phyloP scores from a whole-genome alignment of 2,113 vertebrate genomes.

The Zingel zingel region DNA sequence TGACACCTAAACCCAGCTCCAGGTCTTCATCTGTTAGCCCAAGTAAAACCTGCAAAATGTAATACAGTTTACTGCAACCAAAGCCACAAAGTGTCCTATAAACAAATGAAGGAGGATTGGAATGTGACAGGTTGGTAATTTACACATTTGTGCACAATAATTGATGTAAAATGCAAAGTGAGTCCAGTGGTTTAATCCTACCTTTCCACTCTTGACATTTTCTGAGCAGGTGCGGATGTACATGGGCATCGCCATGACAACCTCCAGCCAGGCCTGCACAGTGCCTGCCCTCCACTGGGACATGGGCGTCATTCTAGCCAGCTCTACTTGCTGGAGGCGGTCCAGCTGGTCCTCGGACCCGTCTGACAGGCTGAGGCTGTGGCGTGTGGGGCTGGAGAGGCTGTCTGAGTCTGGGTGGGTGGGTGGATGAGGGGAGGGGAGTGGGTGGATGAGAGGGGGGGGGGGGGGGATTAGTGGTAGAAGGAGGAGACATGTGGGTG shows the following conservation, averaged over 20 bases:
- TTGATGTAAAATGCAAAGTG: not conserved
- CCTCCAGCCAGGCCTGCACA: constrained; percentile 92
- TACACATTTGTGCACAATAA: not conserved
- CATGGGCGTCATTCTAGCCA: constrained; percentile 88
- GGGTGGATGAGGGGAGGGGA: constrained; percentile 36
- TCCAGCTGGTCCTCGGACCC: constrained; percentile 88
- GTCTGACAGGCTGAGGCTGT: constrained; percentile 87
- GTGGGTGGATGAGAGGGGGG: too few relatives aligned
- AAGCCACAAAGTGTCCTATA: not conserved
- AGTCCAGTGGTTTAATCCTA: constrained; percentile 51
- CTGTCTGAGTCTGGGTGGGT: constrained; percentile 87
- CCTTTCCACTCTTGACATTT: constrained; percentile 92
- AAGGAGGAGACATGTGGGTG: constrained; percentile 43
- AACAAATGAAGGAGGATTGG: not conserved
- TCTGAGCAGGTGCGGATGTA: constrained; percentile 89
- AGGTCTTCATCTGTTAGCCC: constrained; percentile 90
- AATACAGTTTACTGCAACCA: not conserved
- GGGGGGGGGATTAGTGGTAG: not conserved
- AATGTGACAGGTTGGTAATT: not conserved
- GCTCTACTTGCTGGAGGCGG: constrained; percentile 90
- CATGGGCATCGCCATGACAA: constrained; percentile 94
- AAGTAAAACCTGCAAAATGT: constrained; percentile 85
- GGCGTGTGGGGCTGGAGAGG: constrained; percentile 85
- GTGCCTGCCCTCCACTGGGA: constrained; percentile 90
- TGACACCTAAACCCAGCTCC: constrained; percentile 87